Base-by-base conservation (phyloP, 2,113 vertebrate species). In the Vimba vimba region DNA sequence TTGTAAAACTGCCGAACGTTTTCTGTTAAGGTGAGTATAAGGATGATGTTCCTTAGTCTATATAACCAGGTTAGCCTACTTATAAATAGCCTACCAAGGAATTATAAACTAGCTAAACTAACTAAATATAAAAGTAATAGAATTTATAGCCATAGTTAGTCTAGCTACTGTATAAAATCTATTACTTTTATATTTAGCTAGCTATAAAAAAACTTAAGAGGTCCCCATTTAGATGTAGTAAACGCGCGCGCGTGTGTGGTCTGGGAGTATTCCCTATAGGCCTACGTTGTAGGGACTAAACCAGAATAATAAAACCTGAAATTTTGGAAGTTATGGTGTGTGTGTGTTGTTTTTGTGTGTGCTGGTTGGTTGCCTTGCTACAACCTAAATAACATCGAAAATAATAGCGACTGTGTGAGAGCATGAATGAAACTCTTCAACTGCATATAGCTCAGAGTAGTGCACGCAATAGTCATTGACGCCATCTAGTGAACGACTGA, bases 401-500 rank as follows among this genome's bases (percentile, higher is more conserved):
- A 21, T 23, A 71, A 4, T 21, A 73, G 21, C 4, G 2, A 73
- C 9, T 50, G 15, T 7, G 11, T 10, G 10, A 25, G 45, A 75
- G 13, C 43, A 17, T 17, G 71, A 75, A 43, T 74, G 39, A 74
- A 47, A 50, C 71, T 57, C 45, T 75, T 47, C 11, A 33, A 0
- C 1, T 11, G 39, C 39, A 8, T 8, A 59, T 6, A n/a, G 3
- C 52, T 55, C 17, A 23, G 4, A 1, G 66, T 55, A 25, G 23
- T 71, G 10, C 21, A 55, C 62, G 8, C 71, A 69, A n/a, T 36
- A 85, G 62, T 73, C 50, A 80, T 60, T 36, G 84, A 30, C 82
- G 64, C 69, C 87, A 82, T 77, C 82, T 86, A 64, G 50, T 86
- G 60, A 68, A 71, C 6, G 11, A 77, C 66, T 43, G 21, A 45